Base-by-base conservation (phyloP, 2,797 vertebrate genomes). In the Carapus acus region DNA sequence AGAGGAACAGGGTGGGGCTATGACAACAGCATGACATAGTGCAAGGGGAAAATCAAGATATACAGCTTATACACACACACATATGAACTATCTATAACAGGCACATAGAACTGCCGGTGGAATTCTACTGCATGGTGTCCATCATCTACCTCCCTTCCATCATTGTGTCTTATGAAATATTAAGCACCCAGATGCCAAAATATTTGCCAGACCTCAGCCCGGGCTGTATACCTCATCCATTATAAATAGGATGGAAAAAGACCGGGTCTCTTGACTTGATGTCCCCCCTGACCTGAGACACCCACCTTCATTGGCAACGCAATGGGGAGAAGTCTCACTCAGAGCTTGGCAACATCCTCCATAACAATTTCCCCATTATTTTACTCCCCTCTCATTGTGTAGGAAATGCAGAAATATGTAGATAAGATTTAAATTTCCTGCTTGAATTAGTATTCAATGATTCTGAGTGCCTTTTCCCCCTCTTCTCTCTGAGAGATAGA, bases 171-270 rank as follows among this genome's bases (percentile, higher is more conserved):
- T 54, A 63, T 86, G 61, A 87, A 86, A 86, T 81, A 87, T 87
- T 83, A 69, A 86, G 57, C 60, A 67, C 63, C 59, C 60, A 78
- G 69, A 85, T 78, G 76, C 74, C 83, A 86, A 86, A 81, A 85
- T 85, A 83, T 86, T 84, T 85, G 84, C 74, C 77, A 70, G 69
- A 65, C 60, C 68, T 65, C 65, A 71, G 66, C 58, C n/a, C 64
- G 59, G 72, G 56, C 73, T 52, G 47, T 36, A 36, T 36, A 4
- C 2, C 61, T 82, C 71, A 82, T 87, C 79, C 46, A 86, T 87
- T 78, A 85, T 84, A 65, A 62, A 88, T 71, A 54, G 50, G 49
- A 38, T 43, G 40, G 73, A 83, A 83, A 78, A 83, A 78, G 82
- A 83, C 78, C 55, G 71, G 70, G 57, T 72, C 53, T 63, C 21